phyloP scores from a whole-genome alignment of 64 coral and sea anemone species.

The Pocillopora verrucosa region DNA sequence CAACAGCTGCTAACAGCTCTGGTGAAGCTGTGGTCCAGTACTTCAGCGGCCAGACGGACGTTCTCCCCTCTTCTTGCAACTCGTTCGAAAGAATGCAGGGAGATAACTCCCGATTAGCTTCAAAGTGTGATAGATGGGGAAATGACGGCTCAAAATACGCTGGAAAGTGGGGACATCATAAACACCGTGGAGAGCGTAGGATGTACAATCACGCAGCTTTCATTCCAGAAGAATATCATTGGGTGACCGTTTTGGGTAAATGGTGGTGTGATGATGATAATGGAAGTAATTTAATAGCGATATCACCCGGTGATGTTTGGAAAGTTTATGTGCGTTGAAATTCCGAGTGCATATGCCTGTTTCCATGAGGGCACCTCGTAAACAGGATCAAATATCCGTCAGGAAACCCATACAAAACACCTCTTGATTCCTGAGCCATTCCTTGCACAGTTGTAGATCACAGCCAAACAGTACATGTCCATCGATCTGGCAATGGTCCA shows the following conservation, averaged over 20 bases:
- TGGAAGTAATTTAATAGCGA: neutral
- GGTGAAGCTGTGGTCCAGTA: slow-evolving; percentile 25
- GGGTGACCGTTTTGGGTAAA: neutral
- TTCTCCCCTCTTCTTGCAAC: neutral
- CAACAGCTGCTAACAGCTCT: slow-evolving; percentile 1
- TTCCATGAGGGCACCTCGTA: too few species aligned
- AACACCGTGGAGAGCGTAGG: neutral
- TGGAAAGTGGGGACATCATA: slow-evolving; percentile 28
- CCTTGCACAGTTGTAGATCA: too few species aligned
- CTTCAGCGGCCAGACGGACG: neutral
- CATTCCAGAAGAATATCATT: neutral
- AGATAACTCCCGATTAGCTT: slow-evolving; percentile 17
- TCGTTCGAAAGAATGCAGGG: neutral
- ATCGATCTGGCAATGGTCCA: too few species aligned
- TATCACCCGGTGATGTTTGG: slow-evolving; percentile 35
- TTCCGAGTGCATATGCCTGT: neutral
- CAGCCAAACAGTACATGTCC: too few species aligned
- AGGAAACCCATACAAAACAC: too few species aligned
- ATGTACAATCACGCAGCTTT: slow-evolving; percentile 15
- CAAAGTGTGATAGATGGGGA: neutral
- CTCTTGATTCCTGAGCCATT: too few species aligned
- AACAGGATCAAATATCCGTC: too few species aligned
- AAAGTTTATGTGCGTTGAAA: slow-evolving; percentile 44
- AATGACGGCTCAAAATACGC: slow-evolving; percentile 2
- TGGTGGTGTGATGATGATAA: slow-evolving; percentile 24